Conservation (phyloP, 2,113 vertebrate species). For the human region DNA sequence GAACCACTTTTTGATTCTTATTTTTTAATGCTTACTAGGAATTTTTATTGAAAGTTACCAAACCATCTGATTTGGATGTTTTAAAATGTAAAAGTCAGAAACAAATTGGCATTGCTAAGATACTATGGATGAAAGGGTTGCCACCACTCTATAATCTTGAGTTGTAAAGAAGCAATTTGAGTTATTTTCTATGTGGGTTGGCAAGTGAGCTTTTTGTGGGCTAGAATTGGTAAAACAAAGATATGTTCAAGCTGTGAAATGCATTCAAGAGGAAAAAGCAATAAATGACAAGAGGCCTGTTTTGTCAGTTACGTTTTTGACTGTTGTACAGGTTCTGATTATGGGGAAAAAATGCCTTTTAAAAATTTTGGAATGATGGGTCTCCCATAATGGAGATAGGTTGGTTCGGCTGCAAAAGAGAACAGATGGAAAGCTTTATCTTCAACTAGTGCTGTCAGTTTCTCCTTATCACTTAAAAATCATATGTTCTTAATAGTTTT, state of each 20-base stretch:
- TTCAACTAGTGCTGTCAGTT: background rate
- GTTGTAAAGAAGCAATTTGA: slow-evolving; percentile 64
- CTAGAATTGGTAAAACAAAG: slow-evolving; percentile 75
- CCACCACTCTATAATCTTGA: slow-evolving; percentile 53
- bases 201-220: slow-evolving; percentile 60
- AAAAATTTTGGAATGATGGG: slow-evolving; percentile 50
- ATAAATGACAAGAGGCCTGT: slow-evolving; percentile 63
- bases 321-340: slow-evolving; percentile 59
- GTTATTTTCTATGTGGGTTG: slow-evolving; percentile 67
- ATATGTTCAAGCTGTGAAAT: slow-evolving; percentile 68
- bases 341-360: background rate
- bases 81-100: slow-evolving; percentile 59
- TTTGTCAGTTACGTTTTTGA: slow-evolving; percentile 69
- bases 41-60: slow-evolving; percentile 57
- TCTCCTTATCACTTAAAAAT: slow-evolving; percentile 34
- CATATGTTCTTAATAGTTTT: slow-evolving; percentile 30
- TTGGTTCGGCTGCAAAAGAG: background rate
- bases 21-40: slow-evolving; percentile 53
- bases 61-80: slow-evolving; percentile 59
- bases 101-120: slow-evolving; percentile 55
- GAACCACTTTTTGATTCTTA: slow-evolving; percentile 47
- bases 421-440: slow-evolving; percentile 33
- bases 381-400: background rate
- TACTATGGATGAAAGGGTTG: slow-evolving; percentile 43
- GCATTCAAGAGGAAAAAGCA: slow-evolving; percentile 71